Evolutionary conservation across 2,888 invertebrate species (phyloP).

Genomic region (Lingula anatina): DNA sequence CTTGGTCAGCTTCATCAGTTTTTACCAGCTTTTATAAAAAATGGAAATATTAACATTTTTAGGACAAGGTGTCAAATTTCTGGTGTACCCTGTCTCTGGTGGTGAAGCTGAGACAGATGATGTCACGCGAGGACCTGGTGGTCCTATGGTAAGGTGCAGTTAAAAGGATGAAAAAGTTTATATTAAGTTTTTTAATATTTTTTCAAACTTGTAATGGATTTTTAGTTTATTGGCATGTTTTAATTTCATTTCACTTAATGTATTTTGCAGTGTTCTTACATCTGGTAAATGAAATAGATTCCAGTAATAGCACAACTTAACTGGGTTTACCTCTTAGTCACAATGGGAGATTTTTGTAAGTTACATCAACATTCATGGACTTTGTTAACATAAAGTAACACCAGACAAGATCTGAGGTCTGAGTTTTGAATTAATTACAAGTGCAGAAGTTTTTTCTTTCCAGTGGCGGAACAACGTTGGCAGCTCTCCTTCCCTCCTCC

Average conservation of each 20-base stretch:
- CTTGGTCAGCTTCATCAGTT: too few species aligned
- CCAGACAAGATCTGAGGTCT: too few species aligned
- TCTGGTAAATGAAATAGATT: too few species aligned
- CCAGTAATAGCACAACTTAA: too few species aligned
- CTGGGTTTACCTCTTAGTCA: too few species aligned
- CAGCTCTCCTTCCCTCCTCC: slow-evolving; percentile 57
- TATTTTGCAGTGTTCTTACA: too few species aligned
- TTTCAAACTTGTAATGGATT: not conserved
- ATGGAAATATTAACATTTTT: too few species aligned
- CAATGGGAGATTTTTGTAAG: too few species aligned
- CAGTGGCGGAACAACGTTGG: slow-evolving; percentile 51
- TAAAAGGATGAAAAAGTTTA: not conserved
- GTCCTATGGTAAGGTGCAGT: slow-evolving; percentile 27
- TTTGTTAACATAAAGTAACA: not conserved
- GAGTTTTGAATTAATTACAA: too few species aligned
- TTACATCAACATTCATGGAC: not conserved
- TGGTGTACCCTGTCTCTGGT: slow-evolving; percentile 89
- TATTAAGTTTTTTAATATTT: not conserved
- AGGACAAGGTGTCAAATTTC: slow-evolving; percentile 94
- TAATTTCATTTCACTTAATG: not conserved
- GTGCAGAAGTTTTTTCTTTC: slow-evolving; percentile 11
- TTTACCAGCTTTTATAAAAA: too few species aligned
- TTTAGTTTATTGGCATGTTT: not conserved
- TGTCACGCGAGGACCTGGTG: slow-evolving; percentile 26
- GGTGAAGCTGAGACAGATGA: slow-evolving; percentile 67